Conservation (phyloP, 1,140 invertebrate species). For the Zaprionus lachaisei region DNA sequence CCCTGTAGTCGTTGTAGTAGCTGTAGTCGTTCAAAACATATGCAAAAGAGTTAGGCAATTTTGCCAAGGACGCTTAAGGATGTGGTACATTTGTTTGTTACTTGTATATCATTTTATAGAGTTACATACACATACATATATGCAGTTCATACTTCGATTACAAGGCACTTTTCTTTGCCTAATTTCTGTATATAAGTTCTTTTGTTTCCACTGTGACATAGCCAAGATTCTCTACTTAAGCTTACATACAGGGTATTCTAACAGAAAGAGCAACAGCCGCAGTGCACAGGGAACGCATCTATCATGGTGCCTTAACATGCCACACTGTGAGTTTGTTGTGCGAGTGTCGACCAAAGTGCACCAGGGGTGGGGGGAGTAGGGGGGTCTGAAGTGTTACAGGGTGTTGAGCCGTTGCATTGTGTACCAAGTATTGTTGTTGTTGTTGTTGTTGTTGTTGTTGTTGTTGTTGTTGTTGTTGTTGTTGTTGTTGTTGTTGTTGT, state of each 20-base stretch:
- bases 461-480: constrained; percentile 34
- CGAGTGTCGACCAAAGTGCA: constrained; percentile 17
- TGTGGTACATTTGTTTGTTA: too few species aligned
- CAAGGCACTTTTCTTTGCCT: too few species aligned
- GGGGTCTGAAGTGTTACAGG: constrained; percentile 5
- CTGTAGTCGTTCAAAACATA: not conserved
- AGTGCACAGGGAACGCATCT: constrained; percentile 37
- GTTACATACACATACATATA: too few species aligned
- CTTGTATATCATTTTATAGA: too few species aligned
- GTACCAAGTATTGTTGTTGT: not conserved
- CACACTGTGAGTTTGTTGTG: constrained; percentile 29
- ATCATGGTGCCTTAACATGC: constrained; percentile 41
- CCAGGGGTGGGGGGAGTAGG: not conserved
- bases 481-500: not conserved
- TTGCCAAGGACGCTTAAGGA: too few species aligned
- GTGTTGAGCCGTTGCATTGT: constrained; percentile 54
- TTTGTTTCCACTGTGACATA: not conserved
- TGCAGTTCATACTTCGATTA: too few species aligned
- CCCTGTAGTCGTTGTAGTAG: constrained; percentile 8
- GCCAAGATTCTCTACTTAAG: not conserved
- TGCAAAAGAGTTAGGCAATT: not conserved
- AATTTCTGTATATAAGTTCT: too few species aligned
- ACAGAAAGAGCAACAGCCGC: constrained; percentile 51
- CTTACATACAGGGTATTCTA: constrained; percentile 16
- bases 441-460: constrained; percentile 22